phyloP scores from a whole-genome alignment of 2,888 invertebrate genomes.

The Pandemis heparana region DNA sequence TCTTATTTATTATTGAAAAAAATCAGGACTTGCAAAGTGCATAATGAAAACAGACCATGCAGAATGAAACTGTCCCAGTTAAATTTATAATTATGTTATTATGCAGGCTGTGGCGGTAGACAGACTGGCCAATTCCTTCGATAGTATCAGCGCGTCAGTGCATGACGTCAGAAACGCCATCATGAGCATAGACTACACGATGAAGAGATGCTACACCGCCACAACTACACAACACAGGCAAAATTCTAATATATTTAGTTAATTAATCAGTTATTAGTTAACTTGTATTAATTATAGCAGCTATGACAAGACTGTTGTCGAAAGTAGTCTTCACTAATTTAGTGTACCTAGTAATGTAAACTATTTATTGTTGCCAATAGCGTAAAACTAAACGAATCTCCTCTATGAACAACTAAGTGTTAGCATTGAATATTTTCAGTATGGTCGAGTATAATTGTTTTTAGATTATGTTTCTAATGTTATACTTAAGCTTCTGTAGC shows the following conservation, averaged over 20 bases:
- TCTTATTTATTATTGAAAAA: too few species aligned
- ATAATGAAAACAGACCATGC: too few species aligned
- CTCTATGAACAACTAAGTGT: background rate
- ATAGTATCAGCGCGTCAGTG: conserved; percentile 66
- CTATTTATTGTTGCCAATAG: conserved; percentile 24
- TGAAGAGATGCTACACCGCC: conserved; percentile 69
- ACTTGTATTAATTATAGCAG: background rate
- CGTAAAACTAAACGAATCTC: conserved; percentile 6
- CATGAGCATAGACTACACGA: conserved; percentile 73
- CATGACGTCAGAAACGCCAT: conserved; percentile 74
- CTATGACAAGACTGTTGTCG: background rate
- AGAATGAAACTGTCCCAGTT: too few species aligned
- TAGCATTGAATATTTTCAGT: background rate
- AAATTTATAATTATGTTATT: background rate
- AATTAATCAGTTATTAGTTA: conserved; percentile 35
- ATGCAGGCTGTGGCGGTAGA: conserved; percentile 74
- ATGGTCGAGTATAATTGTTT: background rate
- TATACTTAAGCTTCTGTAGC: background rate
- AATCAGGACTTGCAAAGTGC: too few species aligned
- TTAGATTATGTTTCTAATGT: background rate
- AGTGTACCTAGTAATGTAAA: conserved; percentile 9
- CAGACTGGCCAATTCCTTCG: conserved; percentile 69
- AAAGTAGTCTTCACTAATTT: background rate
- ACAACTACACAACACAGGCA: conserved; percentile 61
- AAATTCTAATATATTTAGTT: conserved; percentile 63